Evolutionary conservation across 2,113 vertebrate species (phyloP), one percentile per base, ranked within the genome.

Genomic region (Halichoeres trimaculatus): DNA sequence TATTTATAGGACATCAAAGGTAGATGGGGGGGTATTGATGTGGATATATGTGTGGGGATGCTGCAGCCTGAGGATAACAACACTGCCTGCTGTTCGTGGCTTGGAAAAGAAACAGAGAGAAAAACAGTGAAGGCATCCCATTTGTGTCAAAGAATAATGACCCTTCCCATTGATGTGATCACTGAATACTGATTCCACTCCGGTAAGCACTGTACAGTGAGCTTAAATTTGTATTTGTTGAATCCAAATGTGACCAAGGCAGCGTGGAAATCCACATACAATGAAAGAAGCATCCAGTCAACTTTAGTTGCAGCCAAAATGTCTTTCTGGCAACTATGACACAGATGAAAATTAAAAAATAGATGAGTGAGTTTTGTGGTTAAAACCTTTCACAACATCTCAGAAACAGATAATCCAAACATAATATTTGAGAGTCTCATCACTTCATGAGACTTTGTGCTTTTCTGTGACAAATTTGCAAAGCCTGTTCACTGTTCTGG

Each of bases 1-100:
- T 85, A 83, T 87, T 78, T 81, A 81, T 85, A 74, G 84, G 65
- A 83, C 83, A 79, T 90, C 80, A 85, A 86, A 81, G 73, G 75
- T 84, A 64, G 79, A 73, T 56, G 64, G 36, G 19, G 66, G 66
- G 34, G 60, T 65, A 85, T 66, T 84, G 57, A 87, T 79, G 76
- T 72, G 58, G 80, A 68, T 70, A 41, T 43, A 69, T 66, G 62
- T 66, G 61, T 50, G 72, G 62, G 2, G 4, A 60, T 22, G 43
- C 64, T 22, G 34, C 65, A 77, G 85, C 81, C 74, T 30, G 81
- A 78, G 59, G 76, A 74, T 58, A 74, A 70, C 64, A 82, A 80
- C 70, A 69, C 71, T 74, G 57, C 23, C 43, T 64, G 56, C 76
- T 89, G 70, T 20, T 72, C 64, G 40, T 20, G 30, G 26, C 36